phyloP scores from a whole-genome alignment of 2,797 vertebrate species.

The Garrulus glandarius region DNA sequence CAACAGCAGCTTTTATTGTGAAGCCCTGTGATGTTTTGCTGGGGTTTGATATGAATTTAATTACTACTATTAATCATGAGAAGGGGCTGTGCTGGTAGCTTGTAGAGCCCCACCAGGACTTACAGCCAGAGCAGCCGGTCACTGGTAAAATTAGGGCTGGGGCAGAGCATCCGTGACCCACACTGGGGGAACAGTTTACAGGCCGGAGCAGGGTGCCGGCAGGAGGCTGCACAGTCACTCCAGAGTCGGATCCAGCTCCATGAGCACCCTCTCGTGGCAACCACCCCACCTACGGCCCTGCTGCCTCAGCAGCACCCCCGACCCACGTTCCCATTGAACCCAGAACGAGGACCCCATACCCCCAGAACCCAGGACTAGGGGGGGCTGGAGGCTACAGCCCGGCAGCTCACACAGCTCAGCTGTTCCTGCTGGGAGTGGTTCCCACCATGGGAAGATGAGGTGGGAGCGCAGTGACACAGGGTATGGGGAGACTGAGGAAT shows the following conservation, averaged over 20 bases:
- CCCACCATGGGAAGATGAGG: accelerated
- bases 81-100: not conserved
- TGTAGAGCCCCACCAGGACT: not conserved
- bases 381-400: accelerated
- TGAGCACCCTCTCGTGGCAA: conserved; percentile 22
- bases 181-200: accelerated
- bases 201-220: not conserved
- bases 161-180: not conserved
- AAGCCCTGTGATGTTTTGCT: not conserved
- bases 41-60: not conserved
- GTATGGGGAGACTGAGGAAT: not conserved
- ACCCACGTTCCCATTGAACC: accelerated
- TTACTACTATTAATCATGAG: not conserved
- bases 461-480: not conserved
- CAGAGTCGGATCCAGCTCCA: not conserved
- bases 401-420: not conserved
- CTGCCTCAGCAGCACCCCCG: not conserved
- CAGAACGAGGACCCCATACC: too few species aligned
- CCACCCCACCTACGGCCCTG: accelerated
- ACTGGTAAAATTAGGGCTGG: not conserved
- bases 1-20: not conserved
- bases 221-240: not conserved
- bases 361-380: accelerated
- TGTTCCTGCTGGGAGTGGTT: not conserved
- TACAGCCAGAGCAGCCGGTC: not conserved